Evolutionary conservation across 2,888 invertebrate genomes (phyloP), one percentile per base, ranked within the genome.

Genomic region (Chalcosyrphus nemorum): DNA sequence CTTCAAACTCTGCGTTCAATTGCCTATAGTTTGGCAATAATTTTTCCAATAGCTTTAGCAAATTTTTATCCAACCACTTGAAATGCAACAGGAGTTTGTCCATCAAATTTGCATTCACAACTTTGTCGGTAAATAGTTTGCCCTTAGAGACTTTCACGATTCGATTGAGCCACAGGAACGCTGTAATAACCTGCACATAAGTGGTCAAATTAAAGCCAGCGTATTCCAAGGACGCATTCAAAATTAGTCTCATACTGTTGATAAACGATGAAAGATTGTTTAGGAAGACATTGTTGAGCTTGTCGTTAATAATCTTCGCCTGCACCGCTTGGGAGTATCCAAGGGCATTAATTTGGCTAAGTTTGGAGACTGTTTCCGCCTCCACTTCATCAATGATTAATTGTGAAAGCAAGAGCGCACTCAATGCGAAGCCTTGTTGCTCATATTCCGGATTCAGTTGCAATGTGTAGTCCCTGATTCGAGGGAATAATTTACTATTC

Each of bases 61-160:
- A 90, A 90, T 94, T 92, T 89, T 96, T 96, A 15, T 93, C 91
- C 38, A 96, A 89, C 96, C 96, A 96, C 89, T 94, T 95, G 87
- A 94, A 95, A 88, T 96, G 95, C 9, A 95, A 92, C 86, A 93
- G 92, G 0, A 96, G 88, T 61, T 94, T 92, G n/a, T 94, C 93
- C 45, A 94, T 90, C 1, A 94, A 91, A 78, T 94, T 93, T 59
- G 93, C 92, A 81, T 92, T 91, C 45, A 93, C 86, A 86, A 92
- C 89, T 86, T 90, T 90, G 19, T 88, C 81, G 5, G 87, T 75
- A 11, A 90, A 88, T 0, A 92, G 66, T 11, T 89, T 88, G 5
- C 87, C 81, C 70, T 89, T 88, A 0, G 91, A 86, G 1, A 87
- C 87, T 2, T 74, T 59, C 19, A 90, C 43, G 2, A 91, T 41